Evolutionary conservation across 2,888 invertebrate species (phyloP), one percentile per base, ranked within the genome.

Genomic region (Dryococelus australis): DNA sequence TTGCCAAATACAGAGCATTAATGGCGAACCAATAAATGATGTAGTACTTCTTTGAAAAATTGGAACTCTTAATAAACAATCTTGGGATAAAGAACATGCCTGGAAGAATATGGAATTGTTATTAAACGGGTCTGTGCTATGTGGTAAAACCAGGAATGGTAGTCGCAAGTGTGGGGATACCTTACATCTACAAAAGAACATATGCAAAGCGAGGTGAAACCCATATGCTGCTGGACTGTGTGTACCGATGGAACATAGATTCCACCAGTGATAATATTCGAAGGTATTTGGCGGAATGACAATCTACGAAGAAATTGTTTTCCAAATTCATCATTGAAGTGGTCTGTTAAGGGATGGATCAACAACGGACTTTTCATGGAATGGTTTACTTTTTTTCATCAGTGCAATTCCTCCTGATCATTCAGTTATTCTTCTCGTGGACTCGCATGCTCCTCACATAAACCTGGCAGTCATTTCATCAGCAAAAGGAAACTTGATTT

Each of bases 131-230:
- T 24, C 79, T 79, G 79, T 12, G 16, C 0, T 79, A 79, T 79
- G 79, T 79, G 6, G 79, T 79, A 24, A 79, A 79, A 79, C 79
- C 79, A 12, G 79, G 79, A 12, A 85, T 43, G 10, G 51, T 85
- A 10, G 47, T 85, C 51, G 24, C n/a, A 24, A 47, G 43, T 26
- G n/a, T 85, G 26, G 85, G 47, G n/a, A 47, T 43, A 24, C 43
- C 16, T 12, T 79, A 79, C 0, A 27, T 79, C n/a, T 85, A 85
- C 26, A 43, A 24, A 85, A 85, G 85, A 85, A 88, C 89, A 78
- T 89, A 90, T 86, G 89, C 89, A 85, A 90, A 89, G 78, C 88
- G 89, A 84, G 89, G 90, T 27, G 89, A 88, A 88, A 89, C 89
- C 43, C 88, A 89, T 28, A 90, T 89, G 87, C 86, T 89, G 51